Conservation (phyloP, 2,113 vertebrate species). For the Trichechus manatus region DNA sequence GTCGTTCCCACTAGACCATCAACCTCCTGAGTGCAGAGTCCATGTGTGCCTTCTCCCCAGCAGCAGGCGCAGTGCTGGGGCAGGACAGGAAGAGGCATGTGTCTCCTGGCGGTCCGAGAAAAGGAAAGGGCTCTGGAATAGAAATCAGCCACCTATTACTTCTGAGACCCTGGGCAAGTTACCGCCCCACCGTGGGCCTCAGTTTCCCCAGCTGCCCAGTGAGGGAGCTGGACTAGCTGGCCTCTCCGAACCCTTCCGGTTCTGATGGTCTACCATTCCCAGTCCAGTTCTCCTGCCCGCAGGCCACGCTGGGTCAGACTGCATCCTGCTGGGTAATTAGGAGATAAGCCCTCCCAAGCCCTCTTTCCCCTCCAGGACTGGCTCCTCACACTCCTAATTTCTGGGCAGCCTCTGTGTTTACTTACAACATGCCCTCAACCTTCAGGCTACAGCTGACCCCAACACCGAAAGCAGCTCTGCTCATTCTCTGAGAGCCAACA, state of each 20-base stretch:
- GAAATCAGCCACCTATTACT: background rate
- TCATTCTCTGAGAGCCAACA: conserved; percentile 59
- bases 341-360: conserved; percentile 42
- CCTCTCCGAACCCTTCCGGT: background rate
- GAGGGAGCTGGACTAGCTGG: background rate
- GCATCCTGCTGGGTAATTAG: conserved; percentile 42
- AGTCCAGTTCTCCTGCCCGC: background rate
- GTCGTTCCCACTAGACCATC: background rate
- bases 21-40: background rate
- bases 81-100: background rate
- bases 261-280: background rate
- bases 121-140: conserved; percentile 10
- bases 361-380: background rate
- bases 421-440: conserved; percentile 45
- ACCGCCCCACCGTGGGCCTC: background rate
- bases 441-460: background rate
- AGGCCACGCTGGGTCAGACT: background rate
- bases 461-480: conserved; percentile 51
- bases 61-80: background rate
- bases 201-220: background rate
- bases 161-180: background rate
- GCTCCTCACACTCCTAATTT: background rate
- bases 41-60: background rate
- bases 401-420: conserved; percentile 70
- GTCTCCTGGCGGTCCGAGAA: background rate